Base-by-base conservation (phyloP, 2,888 invertebrate genomes). In the Nephrotoma guestfalica region DNA sequence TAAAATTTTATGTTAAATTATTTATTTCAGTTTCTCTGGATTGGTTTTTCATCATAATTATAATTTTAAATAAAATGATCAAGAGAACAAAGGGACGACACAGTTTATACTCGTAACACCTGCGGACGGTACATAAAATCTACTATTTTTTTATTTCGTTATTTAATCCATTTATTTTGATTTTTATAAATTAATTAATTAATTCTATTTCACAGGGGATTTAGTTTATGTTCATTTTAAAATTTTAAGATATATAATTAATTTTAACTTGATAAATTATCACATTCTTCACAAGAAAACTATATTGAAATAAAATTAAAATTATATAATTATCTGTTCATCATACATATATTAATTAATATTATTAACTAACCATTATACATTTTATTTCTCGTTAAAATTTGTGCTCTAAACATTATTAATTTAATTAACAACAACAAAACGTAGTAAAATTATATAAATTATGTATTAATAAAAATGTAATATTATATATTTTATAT, bases 71-170 rank as follows among this genome's bases (percentile, higher is more conserved):
- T 71, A 30, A 71, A 71, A 71, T 84, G 41, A 84, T 84, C n/a
- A 84, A 84, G n/a, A 4, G 11, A 13, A 47, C 2, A 11, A n/a
- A 47, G 42, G 41, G 41, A 41, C 18, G 11, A 9, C 30, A 30
- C 30, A 71, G 71, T 71, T 3, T 30, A 30, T 71, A n/a, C n/a
- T n/a, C n/a, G n/a, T n/a, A 71, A 30, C 71, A 71, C 41, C 41
- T 84, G 30, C 30, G 84, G 84, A 84, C 84, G 84, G 84, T 84
- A 84, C 84, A 84, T 84, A 84, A 84, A 84, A 84, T 84, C 84
- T 84, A 84, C 84, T 84, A 71, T 30, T 30, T 71, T 15, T 43
- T 30, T 30, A 0, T 18, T 71, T 71, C 9, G 30, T 6, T 71
- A 71, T 30, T n/a, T 30, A 30, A 30, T 30, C 30, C 30, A 30